Percentiles rank a stretch among this genome's conserved stretches.
phyloP scores from a whole-genome alignment of 2,797 vertebrate genomes.

The Aulostomus chinensis region DNA sequence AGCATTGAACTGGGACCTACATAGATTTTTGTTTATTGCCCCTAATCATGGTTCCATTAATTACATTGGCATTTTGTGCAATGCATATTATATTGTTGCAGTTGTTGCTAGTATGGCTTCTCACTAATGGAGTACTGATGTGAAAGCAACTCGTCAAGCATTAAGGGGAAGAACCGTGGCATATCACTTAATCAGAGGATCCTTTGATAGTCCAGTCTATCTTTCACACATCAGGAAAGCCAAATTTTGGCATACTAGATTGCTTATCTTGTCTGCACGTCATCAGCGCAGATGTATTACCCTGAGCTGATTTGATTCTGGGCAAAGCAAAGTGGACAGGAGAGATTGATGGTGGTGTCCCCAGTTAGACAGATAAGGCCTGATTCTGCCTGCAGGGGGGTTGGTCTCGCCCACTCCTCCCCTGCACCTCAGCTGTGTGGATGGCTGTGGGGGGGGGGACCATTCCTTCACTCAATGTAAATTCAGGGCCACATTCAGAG shows the following conservation, averaged over 20 bases:
- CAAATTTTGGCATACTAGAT: constrained; percentile 35
- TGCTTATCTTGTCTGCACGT: constrained; percentile 56
- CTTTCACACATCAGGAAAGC: constrained; percentile 37
- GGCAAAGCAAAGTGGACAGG: constrained; percentile 69
- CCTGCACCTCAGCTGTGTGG: constrained; percentile 52
- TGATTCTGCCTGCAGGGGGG: constrained; percentile 78
- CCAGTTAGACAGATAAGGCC: constrained; percentile 81
- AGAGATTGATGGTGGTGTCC: constrained; percentile 80
- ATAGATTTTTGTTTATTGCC: too few species aligned
- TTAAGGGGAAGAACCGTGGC: background rate
- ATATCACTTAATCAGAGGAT: constrained; percentile 3
- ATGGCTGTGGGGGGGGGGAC: constrained; percentile 73
- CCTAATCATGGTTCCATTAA: too few species aligned
- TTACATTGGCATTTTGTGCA: too few species aligned
- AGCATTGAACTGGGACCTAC: too few species aligned
- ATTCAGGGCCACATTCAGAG: constrained; percentile 77
- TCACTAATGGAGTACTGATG: background rate
- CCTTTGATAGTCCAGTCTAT: too few species aligned
- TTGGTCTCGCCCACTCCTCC: constrained; percentile 55
- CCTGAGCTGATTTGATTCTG: constrained; percentile 64
- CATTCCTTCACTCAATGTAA: constrained; percentile 75
- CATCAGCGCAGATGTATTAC: constrained; percentile 61
- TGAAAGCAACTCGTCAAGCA: constrained; percentile 6
- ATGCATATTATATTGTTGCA: too few species aligned
- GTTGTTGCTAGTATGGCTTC: too few species aligned